Evolutionary conservation across 1,140 invertebrate genomes (phyloP).

Genomic region (Bilobella aurantiaca): DNA sequence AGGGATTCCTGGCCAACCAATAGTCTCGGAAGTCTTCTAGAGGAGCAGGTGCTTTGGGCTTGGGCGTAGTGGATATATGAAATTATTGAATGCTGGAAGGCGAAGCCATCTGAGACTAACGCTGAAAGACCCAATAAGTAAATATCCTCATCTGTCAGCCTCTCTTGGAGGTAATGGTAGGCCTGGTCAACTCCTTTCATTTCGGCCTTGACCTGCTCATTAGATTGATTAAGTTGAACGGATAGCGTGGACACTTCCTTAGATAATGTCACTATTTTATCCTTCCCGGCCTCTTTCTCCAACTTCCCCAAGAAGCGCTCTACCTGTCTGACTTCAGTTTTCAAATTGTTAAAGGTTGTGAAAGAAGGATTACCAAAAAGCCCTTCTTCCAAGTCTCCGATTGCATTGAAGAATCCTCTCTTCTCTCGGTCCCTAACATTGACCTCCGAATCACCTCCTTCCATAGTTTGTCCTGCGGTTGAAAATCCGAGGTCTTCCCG

Average conservation of each 20-base stretch:
- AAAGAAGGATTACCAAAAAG: constrained; percentile 4
- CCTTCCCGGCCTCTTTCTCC: not conserved
- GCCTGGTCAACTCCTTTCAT: not conserved
- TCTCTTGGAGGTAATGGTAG: not conserved
- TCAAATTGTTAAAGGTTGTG: not conserved
- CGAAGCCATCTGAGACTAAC: not conserved
- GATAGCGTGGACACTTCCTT: not conserved
- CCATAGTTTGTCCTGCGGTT: not conserved
- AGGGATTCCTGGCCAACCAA: not conserved
- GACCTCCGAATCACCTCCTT: too few species aligned
- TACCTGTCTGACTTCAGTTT: not conserved
- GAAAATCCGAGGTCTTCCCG: not conserved
- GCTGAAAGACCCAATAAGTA: not conserved
- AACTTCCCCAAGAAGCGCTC: not conserved
- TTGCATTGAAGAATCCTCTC: not conserved
- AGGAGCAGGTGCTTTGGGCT: not conserved
- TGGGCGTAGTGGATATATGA: not conserved
- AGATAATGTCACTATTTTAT: not conserved
- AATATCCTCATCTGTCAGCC: not conserved
- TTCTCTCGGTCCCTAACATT: not conserved
- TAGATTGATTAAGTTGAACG: not conserved
- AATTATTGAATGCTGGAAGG: not conserved
- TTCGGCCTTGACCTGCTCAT: not conserved
- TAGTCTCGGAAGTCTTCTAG: not conserved
- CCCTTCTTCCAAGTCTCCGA: not conserved